phyloP scores from a whole-genome alignment of 2,888 invertebrate species.

The Theodoxus fluviatilis region DNA sequence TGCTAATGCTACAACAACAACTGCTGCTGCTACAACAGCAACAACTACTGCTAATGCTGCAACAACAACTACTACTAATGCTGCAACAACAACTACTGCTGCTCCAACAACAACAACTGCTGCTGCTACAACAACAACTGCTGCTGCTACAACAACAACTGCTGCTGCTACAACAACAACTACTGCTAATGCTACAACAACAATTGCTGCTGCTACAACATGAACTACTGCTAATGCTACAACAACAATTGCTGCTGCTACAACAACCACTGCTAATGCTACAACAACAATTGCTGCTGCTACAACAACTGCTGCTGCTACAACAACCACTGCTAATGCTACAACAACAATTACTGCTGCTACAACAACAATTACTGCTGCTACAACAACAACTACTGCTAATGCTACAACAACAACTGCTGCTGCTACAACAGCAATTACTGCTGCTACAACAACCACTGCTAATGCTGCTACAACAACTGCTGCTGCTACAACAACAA shows the following conservation, averaged over 20 bases:
- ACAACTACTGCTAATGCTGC: background rate
- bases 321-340: background rate
- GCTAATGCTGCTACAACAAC: too few species aligned
- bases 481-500: too few species aligned
- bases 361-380: constrained; percentile 16
- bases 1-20: background rate
- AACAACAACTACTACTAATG: background rate
- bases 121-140: background rate
- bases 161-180: background rate
- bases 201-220: background rate
- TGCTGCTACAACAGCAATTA: too few species aligned
- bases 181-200: background rate
- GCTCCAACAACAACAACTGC: background rate
- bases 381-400: too few species aligned
- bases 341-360: background rate
- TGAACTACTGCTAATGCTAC: background rate
- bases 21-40: background rate
- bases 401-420: too few species aligned
- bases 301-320: background rate
- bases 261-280: background rate
- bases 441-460: too few species aligned
- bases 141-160: background rate
- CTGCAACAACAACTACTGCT: background rate
- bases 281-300: background rate
- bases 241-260: background rate